Evolutionary conservation across 2,113 vertebrate species (phyloP), one percentile per base, ranked within the genome.

Genomic region (Leucopternis melanops): DNA sequence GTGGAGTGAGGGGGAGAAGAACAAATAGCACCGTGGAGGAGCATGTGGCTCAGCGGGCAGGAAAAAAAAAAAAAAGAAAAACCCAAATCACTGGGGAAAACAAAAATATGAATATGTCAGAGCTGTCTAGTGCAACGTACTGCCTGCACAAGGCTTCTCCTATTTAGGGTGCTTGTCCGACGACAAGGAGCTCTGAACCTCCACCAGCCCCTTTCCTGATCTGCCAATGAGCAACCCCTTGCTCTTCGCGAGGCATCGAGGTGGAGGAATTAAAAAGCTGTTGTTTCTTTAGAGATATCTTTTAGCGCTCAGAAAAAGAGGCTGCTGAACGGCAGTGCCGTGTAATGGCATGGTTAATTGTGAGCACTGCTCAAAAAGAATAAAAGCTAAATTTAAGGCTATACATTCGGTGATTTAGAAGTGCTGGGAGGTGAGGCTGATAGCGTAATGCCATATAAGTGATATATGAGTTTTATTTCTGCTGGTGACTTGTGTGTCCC

Each of bases 401-500:
- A 1, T 36, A 1, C 7, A 4, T 14, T 38, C 10, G 4, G 29
- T 84, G 55, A 92, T 92, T 89, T 77, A 91, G 66, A 38, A 45
- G 40, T 81, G 16, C 52, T 69, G 69, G 52, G 54, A 82, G 91
- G 45, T 45, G 74, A 93, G 8, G 34, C 45, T 73, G 77, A 57
- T 32, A 82, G 20, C 2, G 4, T 44, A 70, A 55, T 79, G 58
- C 58, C 45, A 8, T 77, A 66, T n/a, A 90, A 87, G 80, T 85
- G 62, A 89, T 65, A 54, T 16, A 58, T 9, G 25, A 49, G 22
- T 58, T 94, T 87, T 85, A 91, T 89, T 75, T 95, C 95, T 94
- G 42, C 74, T 88, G 71, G 22, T 66, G 29, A 34, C 69, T 74
- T 70, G 17, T 40, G 86, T 40, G 86, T 94, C 69, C 59, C 90